phyloP scores from a whole-genome alignment of 2,888 invertebrate species.

The Lycia hirtaria region DNA sequence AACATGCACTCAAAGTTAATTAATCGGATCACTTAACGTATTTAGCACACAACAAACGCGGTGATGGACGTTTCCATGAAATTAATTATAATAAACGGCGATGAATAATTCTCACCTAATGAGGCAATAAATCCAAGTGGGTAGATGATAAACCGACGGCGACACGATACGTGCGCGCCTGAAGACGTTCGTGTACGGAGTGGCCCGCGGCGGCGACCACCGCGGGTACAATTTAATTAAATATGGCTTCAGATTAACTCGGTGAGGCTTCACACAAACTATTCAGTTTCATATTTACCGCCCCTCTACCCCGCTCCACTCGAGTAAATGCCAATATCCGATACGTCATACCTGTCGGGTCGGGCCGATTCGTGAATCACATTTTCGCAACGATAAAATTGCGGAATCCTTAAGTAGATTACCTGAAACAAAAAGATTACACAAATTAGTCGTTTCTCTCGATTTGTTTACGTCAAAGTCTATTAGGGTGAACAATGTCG shows the following conservation, averaged over 20 bases:
- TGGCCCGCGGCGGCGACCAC: conserved; percentile 65
- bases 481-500: conserved; percentile 77
- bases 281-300: conserved; percentile 77
- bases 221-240: conserved; percentile 82
- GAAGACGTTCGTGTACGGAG: conserved; percentile 63
- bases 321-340: conserved; percentile 42
- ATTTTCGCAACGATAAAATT: conserved; percentile 45
- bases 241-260: conserved; percentile 83
- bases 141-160: conserved; percentile 30
- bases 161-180: conserved; percentile 59
- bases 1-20: conserved; percentile 18
- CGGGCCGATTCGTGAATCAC: conserved; percentile 31
- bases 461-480: conserved; percentile 75
- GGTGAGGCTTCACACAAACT: conserved; percentile 78
- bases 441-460: conserved; percentile 68
- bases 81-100: conserved; percentile 24
- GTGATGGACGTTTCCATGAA: conserved; percentile 18
- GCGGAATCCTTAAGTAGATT: conserved; percentile 56
- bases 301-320: conserved; percentile 46
- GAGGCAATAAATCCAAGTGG: conserved; percentile 39
- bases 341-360: conserved; percentile 40
- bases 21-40: conserved; percentile 15
- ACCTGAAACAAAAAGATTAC: conserved; percentile 80
- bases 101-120: conserved; percentile 49
- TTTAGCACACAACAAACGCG: conserved; percentile 17